Evolutionary conservation across 2,113 vertebrate genomes (phyloP).

Genomic region (Candoia aspera): DNA sequence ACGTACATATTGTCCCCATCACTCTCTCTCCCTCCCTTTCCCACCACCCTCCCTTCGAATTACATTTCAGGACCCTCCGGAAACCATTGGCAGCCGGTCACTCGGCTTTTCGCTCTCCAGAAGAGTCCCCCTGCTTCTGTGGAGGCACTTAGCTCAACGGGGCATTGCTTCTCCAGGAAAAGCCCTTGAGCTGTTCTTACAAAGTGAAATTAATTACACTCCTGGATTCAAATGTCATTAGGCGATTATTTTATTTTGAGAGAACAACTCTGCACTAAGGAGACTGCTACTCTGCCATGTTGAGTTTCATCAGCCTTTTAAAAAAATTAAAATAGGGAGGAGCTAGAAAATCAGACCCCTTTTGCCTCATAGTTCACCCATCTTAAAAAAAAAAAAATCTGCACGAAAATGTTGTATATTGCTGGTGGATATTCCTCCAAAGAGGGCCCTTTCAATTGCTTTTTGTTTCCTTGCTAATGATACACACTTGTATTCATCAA

Average conservation of each 20-base stretch:
- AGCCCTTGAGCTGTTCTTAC: constrained; percentile 43
- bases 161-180: constrained; percentile 54
- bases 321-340: neutral
- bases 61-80: neutral
- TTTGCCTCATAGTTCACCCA: neutral
- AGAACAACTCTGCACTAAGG: neutral
- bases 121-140: neutral
- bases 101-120: neutral
- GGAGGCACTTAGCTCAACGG: neutral
- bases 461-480: neutral
- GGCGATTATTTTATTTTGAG: constrained; percentile 6
- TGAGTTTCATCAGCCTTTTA: neutral
- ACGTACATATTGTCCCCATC: neutral
- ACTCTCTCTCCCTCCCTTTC: neutral
- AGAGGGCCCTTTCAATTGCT: neutral
- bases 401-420: neutral
- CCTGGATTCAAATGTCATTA: constrained; percentile 45
- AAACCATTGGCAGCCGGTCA: neutral
- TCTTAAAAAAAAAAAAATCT: neutral
- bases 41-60: neutral
- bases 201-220: constrained; percentile 32
- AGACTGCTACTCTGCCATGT: neutral
- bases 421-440: neutral
- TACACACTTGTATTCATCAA: neutral
- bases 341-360: neutral